Evolutionary conservation across 2,888 invertebrate species (phyloP), one percentile per base, ranked within the genome.

Genomic region (Amblyteles armatorius): DNA sequence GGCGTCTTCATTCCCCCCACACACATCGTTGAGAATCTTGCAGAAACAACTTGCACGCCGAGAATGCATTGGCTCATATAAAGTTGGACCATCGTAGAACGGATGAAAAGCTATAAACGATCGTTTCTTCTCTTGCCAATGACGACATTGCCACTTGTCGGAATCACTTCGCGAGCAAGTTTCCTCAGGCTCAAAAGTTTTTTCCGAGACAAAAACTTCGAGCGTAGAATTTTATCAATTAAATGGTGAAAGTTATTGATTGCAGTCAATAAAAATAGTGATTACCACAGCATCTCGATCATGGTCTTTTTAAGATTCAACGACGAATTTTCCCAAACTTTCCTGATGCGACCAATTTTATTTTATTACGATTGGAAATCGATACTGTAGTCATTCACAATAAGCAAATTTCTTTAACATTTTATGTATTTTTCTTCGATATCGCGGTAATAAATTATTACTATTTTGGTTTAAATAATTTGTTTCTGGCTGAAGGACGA

Each of bases 51-150:
- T 11, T 40, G 40, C 60, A 55, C 36, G 40, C 57, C 22, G 60
- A 44, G 36, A 79, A 79, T 80, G 26, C 63, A 57, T 55, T 65
- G 60, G 4, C 29, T 26, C 63, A 71, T 68, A 73, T 48, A 55
- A 77, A 77, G 65, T 77, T 77, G 22, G 22, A 36, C 50, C 67
- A 40, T 67, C 26, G 4, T 16, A 1, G 5, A 22, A 76, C 26
- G 22, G 50, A 76, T 16, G 29, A 33, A 73, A 22, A 22, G 67
- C 22, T 52, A 19, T 11, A 19, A 2, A 9, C 19, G 48, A 29
- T 9, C 29, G 26, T 50, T 65, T 19, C 48, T 72, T 40, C 22
- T 40, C 50, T 11, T 9, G 7, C 22, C 9, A 63, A 33, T 33
- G 36, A 40, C 19, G 13, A 13, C 22, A 36, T 55, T 52, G 57